phyloP scores from a whole-genome alignment of 30 jellyfish, hydroid and myxozoan species.

The Turritopsis dohrnii region DNA sequence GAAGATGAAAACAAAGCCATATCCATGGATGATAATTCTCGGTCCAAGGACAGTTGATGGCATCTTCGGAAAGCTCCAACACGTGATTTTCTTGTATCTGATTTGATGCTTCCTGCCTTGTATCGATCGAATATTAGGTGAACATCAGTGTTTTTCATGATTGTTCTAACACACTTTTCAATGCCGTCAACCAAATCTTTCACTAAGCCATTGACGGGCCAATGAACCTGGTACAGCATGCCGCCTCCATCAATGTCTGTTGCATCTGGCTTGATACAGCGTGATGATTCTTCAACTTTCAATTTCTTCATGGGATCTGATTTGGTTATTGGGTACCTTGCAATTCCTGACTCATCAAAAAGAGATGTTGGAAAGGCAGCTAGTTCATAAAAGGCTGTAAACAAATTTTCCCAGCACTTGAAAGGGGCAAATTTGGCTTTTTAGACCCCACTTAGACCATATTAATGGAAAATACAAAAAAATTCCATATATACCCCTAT shows the following conservation, averaged over 20 bases:
- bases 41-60: slow-evolving; percentile 1
- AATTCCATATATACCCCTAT: no score
- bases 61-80: not conserved
- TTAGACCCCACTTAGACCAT: no score
- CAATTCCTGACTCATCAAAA: slow-evolving; percentile 1
- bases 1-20: no score
- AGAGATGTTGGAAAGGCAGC: not conserved
- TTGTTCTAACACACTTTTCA: not conserved
- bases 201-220: not conserved
- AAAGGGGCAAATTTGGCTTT: no score
- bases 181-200: slow-evolving; percentile 1
- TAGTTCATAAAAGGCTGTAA: no score
- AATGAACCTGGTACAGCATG: not conserved
- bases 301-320: slow-evolving; percentile 1
- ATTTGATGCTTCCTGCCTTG: slow-evolving; percentile 10
- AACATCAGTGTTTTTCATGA: not conserved
- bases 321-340: not conserved
- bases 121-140: slow-evolving; percentile 7
- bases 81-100: slow-evolving; percentile 10
- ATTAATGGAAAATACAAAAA: no score
- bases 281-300: slow-evolving; percentile 1
- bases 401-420: no score
- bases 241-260: slow-evolving; percentile 7
- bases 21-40: no score
- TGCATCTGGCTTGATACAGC: not conserved